These are phyloP conservation scores for Silurus asotus DNA, from an alignment of 2,113 vertebrate genomes.

Conservation along the genomic window DNA sequence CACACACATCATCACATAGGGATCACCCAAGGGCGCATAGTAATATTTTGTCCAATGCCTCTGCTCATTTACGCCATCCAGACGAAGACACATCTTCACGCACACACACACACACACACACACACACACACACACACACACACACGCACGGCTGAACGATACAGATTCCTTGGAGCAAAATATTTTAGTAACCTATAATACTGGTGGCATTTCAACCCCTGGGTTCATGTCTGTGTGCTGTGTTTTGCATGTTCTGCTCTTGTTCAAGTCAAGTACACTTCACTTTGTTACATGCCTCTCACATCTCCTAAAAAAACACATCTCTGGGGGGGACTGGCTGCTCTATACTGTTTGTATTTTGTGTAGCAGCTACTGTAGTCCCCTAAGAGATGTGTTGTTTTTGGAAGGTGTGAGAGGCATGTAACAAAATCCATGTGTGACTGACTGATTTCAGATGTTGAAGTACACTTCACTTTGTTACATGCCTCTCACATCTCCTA, in stretches of 20 bases:
- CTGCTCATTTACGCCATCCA: conserved; percentile 33
- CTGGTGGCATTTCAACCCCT: background rate
- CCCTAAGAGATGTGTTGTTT: too few species aligned
- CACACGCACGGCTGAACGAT: background rate
- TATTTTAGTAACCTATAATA: background rate
- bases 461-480: too few species aligned
- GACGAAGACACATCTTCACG: background rate
- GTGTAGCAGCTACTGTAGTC: too few species aligned
- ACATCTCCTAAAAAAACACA: background rate
- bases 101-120: background rate
- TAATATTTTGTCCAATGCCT: conserved; percentile 28
- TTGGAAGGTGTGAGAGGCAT: too few species aligned
- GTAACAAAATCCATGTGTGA: background rate
- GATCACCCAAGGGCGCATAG: conserved; percentile 11
- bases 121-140: background rate
- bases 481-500: too few species aligned
- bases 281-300: background rate
- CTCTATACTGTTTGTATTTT: too few species aligned
- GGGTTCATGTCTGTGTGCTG: background rate
- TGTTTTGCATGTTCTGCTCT: background rate
- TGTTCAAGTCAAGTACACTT: background rate
- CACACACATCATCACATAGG: conserved; percentile 7
- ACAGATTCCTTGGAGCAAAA: background rate
- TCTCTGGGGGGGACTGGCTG: too few species aligned
- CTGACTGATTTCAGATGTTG: background rate